Evolutionary conservation across 2,113 vertebrate species (phyloP).

Genomic region (Pachyramphus minor): DNA sequence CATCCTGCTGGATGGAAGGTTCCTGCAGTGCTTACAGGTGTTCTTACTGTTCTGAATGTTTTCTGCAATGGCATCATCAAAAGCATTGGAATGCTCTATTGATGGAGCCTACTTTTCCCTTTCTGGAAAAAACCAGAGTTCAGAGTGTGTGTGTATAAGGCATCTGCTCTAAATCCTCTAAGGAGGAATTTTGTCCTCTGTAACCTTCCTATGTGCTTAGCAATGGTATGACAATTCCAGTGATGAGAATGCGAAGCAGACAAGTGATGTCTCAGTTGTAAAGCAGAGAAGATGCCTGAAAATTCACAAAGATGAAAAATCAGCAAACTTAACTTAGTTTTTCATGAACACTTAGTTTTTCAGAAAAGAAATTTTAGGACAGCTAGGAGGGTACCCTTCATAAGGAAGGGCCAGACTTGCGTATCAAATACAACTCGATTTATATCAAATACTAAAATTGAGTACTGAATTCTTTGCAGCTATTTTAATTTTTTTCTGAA

Average conservation of each 20-base stretch:
- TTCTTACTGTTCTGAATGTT: neutral
- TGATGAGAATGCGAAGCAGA: neutral
- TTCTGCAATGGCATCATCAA: neutral
- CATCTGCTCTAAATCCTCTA: neutral
- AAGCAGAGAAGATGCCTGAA: neutral
- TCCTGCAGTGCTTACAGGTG: neutral
- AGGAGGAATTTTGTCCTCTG: neutral
- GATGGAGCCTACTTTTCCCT: neutral
- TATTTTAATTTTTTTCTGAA: constrained; percentile 29
- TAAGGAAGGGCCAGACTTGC: neutral
- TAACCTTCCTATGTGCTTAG: neutral
- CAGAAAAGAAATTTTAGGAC: neutral
- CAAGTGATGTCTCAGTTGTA: neutral
- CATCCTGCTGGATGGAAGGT: neutral
- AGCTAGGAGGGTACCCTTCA: neutral
- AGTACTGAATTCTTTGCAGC: neutral
- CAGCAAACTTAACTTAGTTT: neutral
- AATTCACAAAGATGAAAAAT: neutral
- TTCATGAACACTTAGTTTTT: neutral
- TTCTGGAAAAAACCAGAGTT: neutral
- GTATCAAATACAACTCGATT: neutral
- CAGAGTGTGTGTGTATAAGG: neutral
- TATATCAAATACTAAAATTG: neutral
- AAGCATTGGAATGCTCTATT: neutral
- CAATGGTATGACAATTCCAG: neutral